Base-by-base conservation (phyloP, 2,888 invertebrate genomes). In the Merodon equestris region DNA sequence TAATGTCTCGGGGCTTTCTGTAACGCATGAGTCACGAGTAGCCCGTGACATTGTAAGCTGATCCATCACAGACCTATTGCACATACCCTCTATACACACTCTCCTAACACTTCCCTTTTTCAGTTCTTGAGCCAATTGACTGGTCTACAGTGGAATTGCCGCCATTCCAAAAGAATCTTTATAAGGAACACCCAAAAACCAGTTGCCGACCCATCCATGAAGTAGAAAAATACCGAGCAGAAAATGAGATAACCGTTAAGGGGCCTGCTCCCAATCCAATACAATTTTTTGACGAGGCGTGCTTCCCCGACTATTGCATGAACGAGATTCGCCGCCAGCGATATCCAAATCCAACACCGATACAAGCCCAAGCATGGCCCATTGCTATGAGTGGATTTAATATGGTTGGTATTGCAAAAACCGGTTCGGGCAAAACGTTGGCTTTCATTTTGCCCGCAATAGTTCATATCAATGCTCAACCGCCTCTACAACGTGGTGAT, bases 281-380 rank as follows among this genome's bases (percentile, higher is more conserved):
- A 73, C 92, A 94, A 85, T 90, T 90, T 81, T 96, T 96, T 89
- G 93, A 93, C 82, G 96, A 96, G 88, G 94, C 93, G 12, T 92
- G 92, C 83, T 94, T 95, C 85, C 95, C 95, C 10, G 94, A 94
- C 83, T 93, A 93, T 86, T 93, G 94, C 9, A 92, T 92, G 89
- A 90, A 91, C 70, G 91, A 91, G 82, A 91, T 93, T 48, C 89
- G 87, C 40, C 90, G 90, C 27, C 93, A 92, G 88, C 94, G 93
- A 5, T 94, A 93, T 85, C 90, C 91, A 27, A 92, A 93, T 54
- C 96, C 96, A 0, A 96, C 96, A 1, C 92, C 95, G 0, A 96
- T 96, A 84, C 96, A 96, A 89, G 93, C 95, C 2, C 94, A 95
- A 85, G 94, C 95, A 1, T 96, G 95, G 96, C 96, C 96, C 0